These are phyloP conservation scores for Calameuta filiformis DNA, from an alignment of 2,888 invertebrate species.

Conservation along the genomic window DNA sequence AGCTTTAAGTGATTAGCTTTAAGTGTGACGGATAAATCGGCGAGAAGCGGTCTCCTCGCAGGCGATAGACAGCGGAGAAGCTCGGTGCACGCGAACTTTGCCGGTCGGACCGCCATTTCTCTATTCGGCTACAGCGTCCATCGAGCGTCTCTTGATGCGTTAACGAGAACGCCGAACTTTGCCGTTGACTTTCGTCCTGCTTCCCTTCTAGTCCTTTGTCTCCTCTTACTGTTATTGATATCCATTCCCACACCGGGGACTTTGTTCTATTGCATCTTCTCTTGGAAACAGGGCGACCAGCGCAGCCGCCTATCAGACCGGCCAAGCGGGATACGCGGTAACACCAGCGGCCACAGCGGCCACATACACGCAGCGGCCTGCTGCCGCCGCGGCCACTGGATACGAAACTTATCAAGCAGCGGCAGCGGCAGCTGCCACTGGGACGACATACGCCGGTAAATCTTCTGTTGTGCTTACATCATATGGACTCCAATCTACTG, in stretches of 20 bases:
- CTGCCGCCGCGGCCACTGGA: conserved; percentile 80
- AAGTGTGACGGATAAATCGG: conserved; percentile 32
- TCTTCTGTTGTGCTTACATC: conserved; percentile 12
- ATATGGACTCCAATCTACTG: background rate
- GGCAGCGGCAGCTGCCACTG: conserved; percentile 83
- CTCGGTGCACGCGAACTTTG: conserved; percentile 47
- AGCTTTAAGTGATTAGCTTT: conserved; percentile 45
- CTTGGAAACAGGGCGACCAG: conserved; percentile 71
- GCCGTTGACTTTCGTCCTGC: background rate
- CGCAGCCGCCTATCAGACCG: conserved; percentile 85
- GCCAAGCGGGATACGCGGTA: conserved; percentile 87
- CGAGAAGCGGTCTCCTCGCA: conserved; percentile 28
- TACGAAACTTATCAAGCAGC: conserved; percentile 81
- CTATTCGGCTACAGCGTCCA: conserved; percentile 25
- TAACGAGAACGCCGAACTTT: background rate
- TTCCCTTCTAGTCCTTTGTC: conserved; percentile 49
- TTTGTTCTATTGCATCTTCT: conserved; percentile 20
- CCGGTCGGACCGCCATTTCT: conserved; percentile 58
- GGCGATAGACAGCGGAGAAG: conserved; percentile 26
- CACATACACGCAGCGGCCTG: conserved; percentile 85
- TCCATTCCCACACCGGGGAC: conserved; percentile 28
- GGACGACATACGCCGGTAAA: conserved; percentile 74
- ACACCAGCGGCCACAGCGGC: conserved; percentile 85
- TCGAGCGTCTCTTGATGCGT: conserved; percentile 40
- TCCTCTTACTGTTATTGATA: conserved; percentile 20